phyloP scores from a whole-genome alignment of 2,113 vertebrate genomes.

The Myrmecobius fasciatus region DNA sequence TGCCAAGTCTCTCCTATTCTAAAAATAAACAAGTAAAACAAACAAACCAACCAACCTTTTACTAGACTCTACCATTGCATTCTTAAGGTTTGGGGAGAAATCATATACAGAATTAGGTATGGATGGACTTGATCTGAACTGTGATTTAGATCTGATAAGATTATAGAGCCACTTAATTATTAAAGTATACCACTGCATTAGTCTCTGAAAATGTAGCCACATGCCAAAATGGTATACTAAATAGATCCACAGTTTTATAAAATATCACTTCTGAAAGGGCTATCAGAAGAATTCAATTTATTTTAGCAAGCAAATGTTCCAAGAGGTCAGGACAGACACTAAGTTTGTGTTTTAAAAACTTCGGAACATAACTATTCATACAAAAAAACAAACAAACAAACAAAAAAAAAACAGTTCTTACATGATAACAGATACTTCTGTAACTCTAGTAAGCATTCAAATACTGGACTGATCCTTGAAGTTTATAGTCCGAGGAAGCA shows the following conservation, averaged over 20 bases:
- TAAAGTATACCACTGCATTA: background rate
- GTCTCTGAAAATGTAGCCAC: conserved; percentile 1
- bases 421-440: background rate
- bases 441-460: background rate
- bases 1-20: too few species aligned
- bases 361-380: background rate
- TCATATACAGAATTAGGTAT: background rate
- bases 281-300: background rate
- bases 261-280: background rate
- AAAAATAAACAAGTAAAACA: too few species aligned
- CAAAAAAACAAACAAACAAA: background rate
- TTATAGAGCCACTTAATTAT: background rate
- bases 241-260: background rate
- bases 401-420: background rate
- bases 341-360: conserved; percentile 9
- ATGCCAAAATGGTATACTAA: background rate
- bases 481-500: background rate
- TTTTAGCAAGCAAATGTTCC: conserved; percentile 30
- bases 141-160: background rate
- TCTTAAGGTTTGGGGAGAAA: background rate
- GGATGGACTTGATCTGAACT: background rate
- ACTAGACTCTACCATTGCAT: too few species aligned
- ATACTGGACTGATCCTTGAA: conserved; percentile 12
- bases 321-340: conserved; percentile 9
- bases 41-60: too few species aligned